These are phyloP conservation scores for Torymus auratus DNA, from an alignment of 2,888 invertebrate species.

Conservation along the genomic window DNA sequence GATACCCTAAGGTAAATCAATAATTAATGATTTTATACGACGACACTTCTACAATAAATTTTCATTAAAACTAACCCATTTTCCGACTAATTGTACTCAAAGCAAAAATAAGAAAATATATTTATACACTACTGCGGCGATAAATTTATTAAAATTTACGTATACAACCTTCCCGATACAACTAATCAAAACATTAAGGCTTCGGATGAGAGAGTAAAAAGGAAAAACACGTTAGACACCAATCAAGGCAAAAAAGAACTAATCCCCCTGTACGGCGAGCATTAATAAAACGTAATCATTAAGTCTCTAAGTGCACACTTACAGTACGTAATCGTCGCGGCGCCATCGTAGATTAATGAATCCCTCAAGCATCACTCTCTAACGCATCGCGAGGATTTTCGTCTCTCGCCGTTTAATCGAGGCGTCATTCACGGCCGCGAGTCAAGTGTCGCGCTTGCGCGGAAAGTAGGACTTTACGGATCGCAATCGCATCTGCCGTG, in stretches of 20 bases:
- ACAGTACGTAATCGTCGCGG: slow-evolving; percentile 21
- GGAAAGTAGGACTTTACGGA: slow-evolving; percentile 44
- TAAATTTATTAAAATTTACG: no score
- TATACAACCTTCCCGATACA: no score
- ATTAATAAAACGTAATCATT: slow-evolving; percentile 20
- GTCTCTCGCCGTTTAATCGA: slow-evolving; percentile 17
- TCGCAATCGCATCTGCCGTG: slow-evolving; percentile 23
- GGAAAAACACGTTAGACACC: neutral
- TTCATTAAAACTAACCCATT: no score
- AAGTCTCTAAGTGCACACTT: neutral
- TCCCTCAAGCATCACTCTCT: neutral
- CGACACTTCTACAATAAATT: no score
- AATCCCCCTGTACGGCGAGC: neutral
- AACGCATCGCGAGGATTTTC: neutral
- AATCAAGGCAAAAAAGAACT: neutral
- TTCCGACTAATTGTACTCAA: no score
- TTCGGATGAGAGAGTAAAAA: neutral
- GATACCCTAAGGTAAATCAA: no score
- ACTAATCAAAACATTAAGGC: neutral
- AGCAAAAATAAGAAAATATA: no score
- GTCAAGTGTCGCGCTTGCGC: slow-evolving; percentile 24
- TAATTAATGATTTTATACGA: no score
- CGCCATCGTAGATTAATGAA: slow-evolving; percentile 36
- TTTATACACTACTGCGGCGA: no score
- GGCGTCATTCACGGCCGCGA: slow-evolving; percentile 2